Evolutionary conservation across 2,797 vertebrate genomes (phyloP).

Genomic region (Cetoscarus ocellatus): DNA sequence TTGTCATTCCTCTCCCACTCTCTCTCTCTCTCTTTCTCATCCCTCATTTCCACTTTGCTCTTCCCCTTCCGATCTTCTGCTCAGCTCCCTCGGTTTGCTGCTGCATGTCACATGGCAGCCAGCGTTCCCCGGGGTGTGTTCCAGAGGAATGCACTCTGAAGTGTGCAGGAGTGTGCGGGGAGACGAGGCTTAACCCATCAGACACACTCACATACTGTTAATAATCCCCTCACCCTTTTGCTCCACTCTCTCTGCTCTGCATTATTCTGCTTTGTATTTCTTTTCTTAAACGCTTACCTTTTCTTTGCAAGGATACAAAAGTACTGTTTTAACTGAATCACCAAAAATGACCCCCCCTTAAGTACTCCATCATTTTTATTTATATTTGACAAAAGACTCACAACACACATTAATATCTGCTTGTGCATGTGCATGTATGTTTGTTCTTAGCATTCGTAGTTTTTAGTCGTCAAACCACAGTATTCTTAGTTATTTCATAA

Average conservation of each 20-base stretch:
- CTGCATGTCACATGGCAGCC: conserved; percentile 61
- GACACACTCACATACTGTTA: conserved; percentile 48
- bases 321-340: too few species aligned
- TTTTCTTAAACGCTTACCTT: not conserved
- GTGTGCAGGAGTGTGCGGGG: conserved; percentile 53
- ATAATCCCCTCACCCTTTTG: conserved; percentile 19
- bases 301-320: too few species aligned
- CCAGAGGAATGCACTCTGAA: conserved; percentile 60
- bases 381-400: not conserved
- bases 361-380: not conserved
- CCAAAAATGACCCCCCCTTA: too few species aligned
- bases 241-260: not conserved
- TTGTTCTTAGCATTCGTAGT: not conserved
- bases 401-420: not conserved
- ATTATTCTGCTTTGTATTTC: not conserved
- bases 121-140: conserved; percentile 53
- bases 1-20: conserved; percentile 18
- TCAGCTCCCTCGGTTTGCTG: conserved; percentile 31
- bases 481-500: too few species aligned
- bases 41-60: conserved; percentile 10
- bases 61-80: conserved; percentile 9
- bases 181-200: conserved; percentile 38
- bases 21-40: conserved; percentile 19
- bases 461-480: too few species aligned
- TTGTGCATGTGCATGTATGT: not conserved